Conservation (phyloP, 2,888 invertebrate species). For the Rhingia rostrata region DNA sequence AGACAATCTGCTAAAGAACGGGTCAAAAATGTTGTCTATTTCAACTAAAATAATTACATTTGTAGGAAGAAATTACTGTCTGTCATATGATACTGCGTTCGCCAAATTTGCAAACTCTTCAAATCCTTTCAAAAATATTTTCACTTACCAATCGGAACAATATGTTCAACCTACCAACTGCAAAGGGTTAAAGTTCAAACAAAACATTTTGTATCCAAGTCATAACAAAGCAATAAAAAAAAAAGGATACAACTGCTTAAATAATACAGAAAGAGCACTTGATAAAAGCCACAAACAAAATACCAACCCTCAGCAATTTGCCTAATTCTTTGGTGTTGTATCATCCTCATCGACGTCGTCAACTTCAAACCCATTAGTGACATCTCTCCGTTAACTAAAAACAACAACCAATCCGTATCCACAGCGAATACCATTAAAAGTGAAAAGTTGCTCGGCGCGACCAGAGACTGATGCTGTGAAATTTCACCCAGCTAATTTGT, state of each 20-base stretch:
- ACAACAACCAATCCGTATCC: neutral
- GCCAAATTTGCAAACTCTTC: too few relatives aligned
- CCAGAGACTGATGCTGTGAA: neutral
- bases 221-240: constrained; percentile 1
- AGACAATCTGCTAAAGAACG: too few relatives aligned
- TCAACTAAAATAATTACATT: too few relatives aligned
- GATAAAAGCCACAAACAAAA: constrained; percentile 43
- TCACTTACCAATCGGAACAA: constrained; percentile 29
- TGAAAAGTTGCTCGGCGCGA: neutral
- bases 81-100: too few relatives aligned
- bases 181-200: constrained; percentile 20
- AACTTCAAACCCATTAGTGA: constrained; percentile 24
- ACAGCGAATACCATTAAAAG: neutral
- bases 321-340: constrained; percentile 42
- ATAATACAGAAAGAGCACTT: constrained; percentile 40
- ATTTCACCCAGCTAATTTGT: constrained; percentile 54
- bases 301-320: constrained; percentile 44
- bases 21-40: too few relatives aligned
- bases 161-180: neutral
- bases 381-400: neutral
- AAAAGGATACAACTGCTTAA: constrained; percentile 28
- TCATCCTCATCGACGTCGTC: constrained; percentile 17
- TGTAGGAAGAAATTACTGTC: too few relatives aligned
- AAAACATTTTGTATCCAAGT: neutral
- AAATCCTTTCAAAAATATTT: too few relatives aligned